Evolutionary conservation across 2,888 invertebrate genomes (phyloP), one percentile per base, ranked within the genome.

Genomic region (Deilephila elpenor): DNA sequence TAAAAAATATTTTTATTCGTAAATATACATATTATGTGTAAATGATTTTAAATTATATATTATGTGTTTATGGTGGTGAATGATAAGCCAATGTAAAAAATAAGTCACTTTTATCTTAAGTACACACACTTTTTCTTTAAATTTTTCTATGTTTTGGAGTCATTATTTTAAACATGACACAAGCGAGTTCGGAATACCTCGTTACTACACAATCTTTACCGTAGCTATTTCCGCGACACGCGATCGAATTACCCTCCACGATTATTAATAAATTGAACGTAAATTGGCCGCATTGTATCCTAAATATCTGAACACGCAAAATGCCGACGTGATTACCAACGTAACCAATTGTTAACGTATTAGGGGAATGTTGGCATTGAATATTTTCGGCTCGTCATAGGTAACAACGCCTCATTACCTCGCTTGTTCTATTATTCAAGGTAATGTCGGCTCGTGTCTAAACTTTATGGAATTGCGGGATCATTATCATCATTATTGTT

Each of bases 241-340:
- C 56, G 56, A 56, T 56, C 56, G 14, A 56, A 56, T 56, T 56
- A 56, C 34, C 62, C 37, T n/a, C n/a, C 37, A 44, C 44, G 14
- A 44, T 25, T 64, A 44, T n/a, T 37, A 64, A n/a, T 64, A 56
- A 25, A 44, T 44, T 51, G 67, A 44, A 67, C 32, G 19, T n/a
- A 67, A 67, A 67, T 67, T 67, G 51, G 67, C 44, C 44, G 44
- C 67, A 51, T 67, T 67, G 67, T 67, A 51, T 17, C 20, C 25
- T 25, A 44, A 64, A 67, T 67, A 62, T 51, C 44, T 1, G 0
- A 51, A 20, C 20, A 67, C 34, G 34, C 44, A 67, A 67, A 51
- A 44, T 14, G 5, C 44, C 51, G 17, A 67, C 67, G 11, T 67
- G 44, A 44, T 67, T 67, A 67, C 32, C 32, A 61, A 61, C n/a